phyloP scores from a whole-genome alignment of 2,797 vertebrate species.

The Huso huso region DNA sequence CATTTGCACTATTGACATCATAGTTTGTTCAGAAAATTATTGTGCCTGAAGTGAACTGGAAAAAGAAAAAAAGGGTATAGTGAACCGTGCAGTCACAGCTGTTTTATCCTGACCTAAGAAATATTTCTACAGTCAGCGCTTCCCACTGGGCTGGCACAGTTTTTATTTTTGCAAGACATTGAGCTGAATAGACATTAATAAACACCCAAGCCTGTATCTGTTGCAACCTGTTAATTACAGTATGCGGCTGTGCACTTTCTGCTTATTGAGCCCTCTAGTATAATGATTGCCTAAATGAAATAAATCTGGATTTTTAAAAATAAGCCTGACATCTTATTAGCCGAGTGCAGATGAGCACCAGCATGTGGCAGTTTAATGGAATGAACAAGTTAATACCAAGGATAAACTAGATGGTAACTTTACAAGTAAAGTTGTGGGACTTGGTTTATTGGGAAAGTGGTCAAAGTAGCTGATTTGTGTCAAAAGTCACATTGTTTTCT shows the following conservation, averaged over 20 bases:
- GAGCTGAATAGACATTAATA: slow-evolving; percentile 65
- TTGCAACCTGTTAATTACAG: slow-evolving; percentile 17
- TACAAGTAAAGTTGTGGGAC: too few relatives aligned
- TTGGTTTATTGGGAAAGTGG: too few relatives aligned
- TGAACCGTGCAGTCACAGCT: slow-evolving; percentile 24
- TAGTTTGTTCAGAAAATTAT: slow-evolving; percentile 46
- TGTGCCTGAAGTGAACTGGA: slow-evolving; percentile 56
- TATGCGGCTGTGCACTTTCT: not conserved
- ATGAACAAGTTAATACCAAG: too few relatives aligned
- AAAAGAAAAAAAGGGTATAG: slow-evolving; percentile 33
- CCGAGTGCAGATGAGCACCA: too few relatives aligned
- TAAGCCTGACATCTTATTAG: too few relatives aligned
- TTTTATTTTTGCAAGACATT: slow-evolving; percentile 65
- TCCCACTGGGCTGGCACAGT: slow-evolving; percentile 51
- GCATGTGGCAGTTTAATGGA: too few relatives aligned
- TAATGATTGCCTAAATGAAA: too few relatives aligned
- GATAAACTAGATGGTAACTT: too few relatives aligned
- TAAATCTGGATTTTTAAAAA: too few relatives aligned
- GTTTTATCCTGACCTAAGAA: slow-evolving; percentile 53
- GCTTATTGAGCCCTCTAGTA: slow-evolving; percentile 30
- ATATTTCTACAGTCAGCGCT: slow-evolving; percentile 32
- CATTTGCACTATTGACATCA: slow-evolving; percentile 18
- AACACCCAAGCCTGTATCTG: slow-evolving; percentile 52
- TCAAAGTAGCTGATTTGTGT: too few relatives aligned
- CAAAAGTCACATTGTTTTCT: too few relatives aligned